A percentile compares a stretch with the other conserved stretches of the same genome.
Conservation (phyloP, 2,113 vertebrate genomes). For the Corvus moneduloides region DNA sequence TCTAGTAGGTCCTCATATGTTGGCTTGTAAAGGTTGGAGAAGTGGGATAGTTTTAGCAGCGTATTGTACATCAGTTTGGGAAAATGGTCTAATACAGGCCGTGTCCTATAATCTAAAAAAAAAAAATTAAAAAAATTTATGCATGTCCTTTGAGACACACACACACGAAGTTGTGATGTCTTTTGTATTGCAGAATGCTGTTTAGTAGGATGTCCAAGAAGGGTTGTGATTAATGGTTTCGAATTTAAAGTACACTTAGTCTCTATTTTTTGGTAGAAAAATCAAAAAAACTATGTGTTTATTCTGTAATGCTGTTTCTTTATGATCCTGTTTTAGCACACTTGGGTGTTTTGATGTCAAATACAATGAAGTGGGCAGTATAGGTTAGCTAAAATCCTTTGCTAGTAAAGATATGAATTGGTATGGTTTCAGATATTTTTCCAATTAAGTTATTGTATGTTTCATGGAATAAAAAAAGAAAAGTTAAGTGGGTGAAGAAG, state of each 20-base stretch:
- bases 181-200: not conserved
- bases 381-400: not conserved
- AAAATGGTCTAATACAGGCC: not conserved
- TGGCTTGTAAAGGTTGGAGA: not conserved
- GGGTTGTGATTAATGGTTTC: not conserved
- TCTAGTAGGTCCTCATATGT: not conserved
- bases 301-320: not conserved
- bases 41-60: not conserved
- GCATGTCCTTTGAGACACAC: not conserved
- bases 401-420: not conserved
- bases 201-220: not conserved
- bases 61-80: not conserved
- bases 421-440: not conserved
- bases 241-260: not conserved
- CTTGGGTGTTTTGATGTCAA: not conserved
- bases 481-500: not conserved
- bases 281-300: not conserved
- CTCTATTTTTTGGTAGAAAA: not conserved
- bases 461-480: not conserved
- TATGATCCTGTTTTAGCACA: not conserved
- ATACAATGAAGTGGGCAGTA: not conserved
- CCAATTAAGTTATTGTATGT: not conserved
- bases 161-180: not conserved
- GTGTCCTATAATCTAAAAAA: not conserved
- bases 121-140: too few relatives aligned